Conservation (phyloP, 2,888 invertebrate species). For the Peribatodes rhomboidaria region DNA sequence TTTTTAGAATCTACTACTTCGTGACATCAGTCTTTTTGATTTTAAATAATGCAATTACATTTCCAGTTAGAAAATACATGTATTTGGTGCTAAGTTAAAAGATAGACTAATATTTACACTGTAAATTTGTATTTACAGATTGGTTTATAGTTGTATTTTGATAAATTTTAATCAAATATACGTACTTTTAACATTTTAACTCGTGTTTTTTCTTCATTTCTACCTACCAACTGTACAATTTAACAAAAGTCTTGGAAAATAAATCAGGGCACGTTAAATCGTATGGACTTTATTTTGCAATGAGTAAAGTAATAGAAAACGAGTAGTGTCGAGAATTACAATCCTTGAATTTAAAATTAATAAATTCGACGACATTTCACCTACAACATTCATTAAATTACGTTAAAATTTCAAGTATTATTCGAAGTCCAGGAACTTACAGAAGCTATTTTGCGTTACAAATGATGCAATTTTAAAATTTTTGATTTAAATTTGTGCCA, state of each 20-base stretch:
- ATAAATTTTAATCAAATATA: constrained; percentile 62
- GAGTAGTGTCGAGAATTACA: constrained; percentile 28
- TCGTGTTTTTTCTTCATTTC: constrained; percentile 47
- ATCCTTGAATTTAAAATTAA: constrained; percentile 29
- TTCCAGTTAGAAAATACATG: constrained; percentile 49
- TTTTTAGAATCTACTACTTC: neutral
- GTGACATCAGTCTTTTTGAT: neutral
- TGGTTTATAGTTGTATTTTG: constrained; percentile 54
- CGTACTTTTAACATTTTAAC: constrained; percentile 68
- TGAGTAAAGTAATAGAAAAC: constrained; percentile 33
- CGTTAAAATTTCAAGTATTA: constrained; percentile 25
- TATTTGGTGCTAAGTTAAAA: constrained; percentile 68
- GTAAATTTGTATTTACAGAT: constrained; percentile 68
- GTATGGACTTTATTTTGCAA: constrained; percentile 40
- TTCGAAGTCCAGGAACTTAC: constrained; percentile 3
- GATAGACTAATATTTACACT: constrained; percentile 58
- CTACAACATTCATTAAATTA: constrained; percentile 37
- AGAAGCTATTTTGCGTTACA: constrained; percentile 11
- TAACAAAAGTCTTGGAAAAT: constrained; percentile 1
- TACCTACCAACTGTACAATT: neutral
- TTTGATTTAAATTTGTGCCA: constrained; percentile 25
- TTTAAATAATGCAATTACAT: constrained; percentile 14
- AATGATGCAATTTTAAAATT: constrained; percentile 6
- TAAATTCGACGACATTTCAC: constrained; percentile 39
- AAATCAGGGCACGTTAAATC: constrained; percentile 17